A percentile compares a stretch with the other conserved stretches of the same genome.
phyloP scores from a whole-genome alignment of 2,113 vertebrate genomes.

The Chrysochloris asiatica region DNA sequence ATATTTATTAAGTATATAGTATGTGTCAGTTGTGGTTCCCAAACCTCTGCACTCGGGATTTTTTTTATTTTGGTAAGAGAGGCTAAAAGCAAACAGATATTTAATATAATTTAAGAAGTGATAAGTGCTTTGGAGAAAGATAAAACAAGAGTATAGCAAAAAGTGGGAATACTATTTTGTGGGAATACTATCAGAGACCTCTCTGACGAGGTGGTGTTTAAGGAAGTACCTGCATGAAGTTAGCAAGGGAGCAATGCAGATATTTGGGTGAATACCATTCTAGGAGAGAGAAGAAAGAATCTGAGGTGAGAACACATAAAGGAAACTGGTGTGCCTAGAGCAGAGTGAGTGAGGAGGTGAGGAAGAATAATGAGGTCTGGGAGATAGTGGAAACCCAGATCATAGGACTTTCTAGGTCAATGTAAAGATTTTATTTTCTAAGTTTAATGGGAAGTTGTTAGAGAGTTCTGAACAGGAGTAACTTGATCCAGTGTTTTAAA shows the following conservation, averaged over 20 bases:
- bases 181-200: background rate
- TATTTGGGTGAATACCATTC: no score
- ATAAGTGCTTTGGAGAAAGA: background rate
- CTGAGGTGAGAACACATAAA: background rate
- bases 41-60: background rate
- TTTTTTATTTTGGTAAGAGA: slow-evolving; percentile 7
- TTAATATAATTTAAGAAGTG: background rate
- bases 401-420: background rate
- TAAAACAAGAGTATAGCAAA: background rate
- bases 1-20: background rate
- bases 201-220: background rate
- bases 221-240: background rate
- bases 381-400: background rate
- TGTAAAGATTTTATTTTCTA: background rate
- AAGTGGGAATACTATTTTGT: background rate
- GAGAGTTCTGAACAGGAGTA: background rate
- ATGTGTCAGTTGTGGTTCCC: background rate
- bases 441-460: background rate
- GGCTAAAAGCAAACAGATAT: background rate
- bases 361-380: background rate
- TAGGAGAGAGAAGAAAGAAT: background rate
- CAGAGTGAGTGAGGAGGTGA: no score
- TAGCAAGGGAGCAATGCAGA: background rate
- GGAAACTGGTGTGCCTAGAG: background rate
- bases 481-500: background rate